Conservation (phyloP, 2,888 invertebrate genomes). For the Leucania comma region DNA sequence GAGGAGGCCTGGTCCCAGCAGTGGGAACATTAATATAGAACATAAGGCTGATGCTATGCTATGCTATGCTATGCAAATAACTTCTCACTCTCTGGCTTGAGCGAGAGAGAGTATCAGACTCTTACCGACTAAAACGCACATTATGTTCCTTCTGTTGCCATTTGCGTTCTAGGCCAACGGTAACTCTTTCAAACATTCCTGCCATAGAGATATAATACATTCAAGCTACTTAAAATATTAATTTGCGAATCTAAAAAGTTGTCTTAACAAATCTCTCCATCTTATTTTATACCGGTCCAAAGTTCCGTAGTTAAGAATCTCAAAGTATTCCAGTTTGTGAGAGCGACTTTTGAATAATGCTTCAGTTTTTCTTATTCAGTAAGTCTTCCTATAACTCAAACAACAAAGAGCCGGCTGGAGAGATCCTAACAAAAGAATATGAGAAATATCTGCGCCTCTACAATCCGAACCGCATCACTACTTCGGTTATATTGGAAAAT, state of each 20-base stretch:
- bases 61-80: no score
- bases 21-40: no score
- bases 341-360: slow-evolving; percentile 80
- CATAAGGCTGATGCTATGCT: no score
- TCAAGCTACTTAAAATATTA: slow-evolving; percentile 11
- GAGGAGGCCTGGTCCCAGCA: no score
- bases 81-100: no score
- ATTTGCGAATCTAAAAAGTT: slow-evolving; percentile 55
- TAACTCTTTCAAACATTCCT: no score
- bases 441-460: slow-evolving; percentile 85
- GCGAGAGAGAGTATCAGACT: no score
- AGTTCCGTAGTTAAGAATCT: slow-evolving; percentile 73
- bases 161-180: no score
- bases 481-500: slow-evolving; percentile 85
- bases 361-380: slow-evolving; percentile 84
- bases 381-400: slow-evolving; percentile 83
- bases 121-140: no score
- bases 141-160: no score
- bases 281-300: slow-evolving; percentile 65
- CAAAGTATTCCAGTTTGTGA: slow-evolving; percentile 70
- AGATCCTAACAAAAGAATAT: slow-evolving; percentile 87
- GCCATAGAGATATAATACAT: background rate
- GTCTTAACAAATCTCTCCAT: slow-evolving; percentile 61
- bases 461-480: slow-evolving; percentile 84
- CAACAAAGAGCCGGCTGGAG: slow-evolving; percentile 85